phyloP scores from a whole-genome alignment of 2,888 invertebrate genomes.

The Parochlus steinenii region DNA sequence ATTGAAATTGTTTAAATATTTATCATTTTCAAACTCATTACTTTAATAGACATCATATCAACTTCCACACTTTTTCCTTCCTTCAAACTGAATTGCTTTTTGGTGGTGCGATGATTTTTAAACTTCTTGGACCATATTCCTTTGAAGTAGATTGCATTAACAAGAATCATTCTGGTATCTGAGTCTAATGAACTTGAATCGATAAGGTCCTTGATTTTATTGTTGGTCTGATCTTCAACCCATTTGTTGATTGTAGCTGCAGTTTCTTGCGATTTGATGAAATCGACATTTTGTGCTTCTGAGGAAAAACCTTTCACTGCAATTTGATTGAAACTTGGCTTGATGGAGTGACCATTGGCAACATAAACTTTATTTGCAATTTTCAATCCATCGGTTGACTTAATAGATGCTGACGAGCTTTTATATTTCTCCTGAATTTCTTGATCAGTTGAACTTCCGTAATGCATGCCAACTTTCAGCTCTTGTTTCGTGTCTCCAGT shows the following conservation, averaged over 20 bases:
- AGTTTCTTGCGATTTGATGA: conserved; percentile 32
- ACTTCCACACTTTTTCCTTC: conserved; percentile 36
- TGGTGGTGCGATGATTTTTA: conserved; percentile 34
- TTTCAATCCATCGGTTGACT: conserved; percentile 16
- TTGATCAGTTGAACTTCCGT: conserved; percentile 24
- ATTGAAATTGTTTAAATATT: too few species aligned
- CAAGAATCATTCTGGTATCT: conserved; percentile 49
- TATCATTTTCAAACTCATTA: too few species aligned
- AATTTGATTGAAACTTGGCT: conserved; percentile 36
- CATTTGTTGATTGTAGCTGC: conserved; percentile 56
- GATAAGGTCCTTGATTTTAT: conserved; percentile 66
- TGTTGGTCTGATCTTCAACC: conserved; percentile 62
- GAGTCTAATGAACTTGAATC: conserved; percentile 34
- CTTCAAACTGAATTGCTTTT: conserved; percentile 43
- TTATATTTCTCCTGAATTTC: conserved; percentile 20
- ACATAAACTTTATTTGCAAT: conserved; percentile 55
- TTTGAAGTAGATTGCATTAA: conserved; percentile 80
- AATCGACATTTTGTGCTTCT: conserved; percentile 44
- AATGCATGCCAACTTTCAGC: conserved; percentile 38
- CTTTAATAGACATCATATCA: conserved; percentile 46
- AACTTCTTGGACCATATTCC: conserved; percentile 59
- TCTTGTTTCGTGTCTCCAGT: conserved; percentile 43
- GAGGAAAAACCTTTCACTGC: conserved; percentile 45
- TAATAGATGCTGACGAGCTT: conserved; percentile 17
- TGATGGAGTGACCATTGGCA: conserved; percentile 36